Evolutionary conservation across 2,797 vertebrate species (phyloP), one percentile per base, ranked within the genome.

Genomic region (Siniperca undulata): DNA sequence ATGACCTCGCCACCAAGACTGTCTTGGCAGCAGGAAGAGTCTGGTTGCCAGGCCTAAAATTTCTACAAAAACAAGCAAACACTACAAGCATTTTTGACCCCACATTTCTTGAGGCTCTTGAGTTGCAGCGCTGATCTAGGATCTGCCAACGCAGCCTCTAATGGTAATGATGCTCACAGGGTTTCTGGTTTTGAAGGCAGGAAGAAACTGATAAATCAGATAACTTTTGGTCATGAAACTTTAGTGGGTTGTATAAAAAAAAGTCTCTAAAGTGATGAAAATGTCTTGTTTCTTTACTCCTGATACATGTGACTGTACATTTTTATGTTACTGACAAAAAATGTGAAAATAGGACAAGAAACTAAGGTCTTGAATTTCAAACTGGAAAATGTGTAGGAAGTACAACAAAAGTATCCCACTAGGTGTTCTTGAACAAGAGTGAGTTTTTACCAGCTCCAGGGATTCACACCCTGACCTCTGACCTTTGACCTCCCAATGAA

Each of bases 81-180:
- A 93, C 92, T 89, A 85, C 80, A 80, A 83, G 79, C 77, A 27
- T 89, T 91, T 90, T 88, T 88, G 83, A 91, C 84, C 92, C 90
- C 82, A 87, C 81, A 88, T 88, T 89, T 92, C 71, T 87, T 30
- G 7, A 92, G 75, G 85, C 85, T 88, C 59, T 81, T 0, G 67
- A 90, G 89, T 86, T 24, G 79, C 89, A 91, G 85, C 80, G 74
- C 91, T 93, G 86, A 91, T 89, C 89, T 84, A 46, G 81, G 83
- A 82, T 83, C 86, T 83, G 86, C 77, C 61, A 71, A 70, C 14
- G 13, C 62, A 27, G 22, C 76, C 72, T 84, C 70, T 67, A 1
- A 12, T 27, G 70, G 50, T 77, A 16, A 36, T 34, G 74, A 70
- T 38, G 59, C 76, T 81, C 56, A 14, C 68, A 68, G 82, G 83